Percentiles rank a stretch among this genome's conserved stretches.
phyloP scores from a whole-genome alignment of 2,888 invertebrate species.

The Phengaris alcon region DNA sequence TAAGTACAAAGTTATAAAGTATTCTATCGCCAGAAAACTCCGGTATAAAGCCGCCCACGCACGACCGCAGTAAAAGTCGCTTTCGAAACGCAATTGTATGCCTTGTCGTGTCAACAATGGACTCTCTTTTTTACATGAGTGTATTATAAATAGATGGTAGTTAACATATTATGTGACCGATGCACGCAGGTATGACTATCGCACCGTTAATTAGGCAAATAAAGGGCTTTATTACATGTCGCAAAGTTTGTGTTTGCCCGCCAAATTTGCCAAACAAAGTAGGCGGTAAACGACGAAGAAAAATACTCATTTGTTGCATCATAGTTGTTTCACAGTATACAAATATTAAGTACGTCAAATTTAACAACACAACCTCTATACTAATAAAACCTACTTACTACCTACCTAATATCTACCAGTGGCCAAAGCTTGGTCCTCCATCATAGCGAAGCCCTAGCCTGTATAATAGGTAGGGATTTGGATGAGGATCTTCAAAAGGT shows the following conservation, averaged over 20 bases:
- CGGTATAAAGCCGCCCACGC: constrained; percentile 65
- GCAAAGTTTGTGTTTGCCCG: constrained; percentile 7
- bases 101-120: constrained; percentile 58
- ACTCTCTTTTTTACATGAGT: constrained; percentile 39
- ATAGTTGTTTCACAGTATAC: background rate
- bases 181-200: constrained; percentile 21
- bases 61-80: constrained; percentile 57
- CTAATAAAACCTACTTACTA: background rate
- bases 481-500: too few relatives aligned
- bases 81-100: constrained; percentile 66
- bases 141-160: constrained; percentile 31
- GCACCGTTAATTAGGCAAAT: constrained; percentile 25
- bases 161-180: constrained; percentile 27
- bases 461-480: too few relatives aligned
- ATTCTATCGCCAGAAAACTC: constrained; percentile 51
- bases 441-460: too few relatives aligned
- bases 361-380: background rate
- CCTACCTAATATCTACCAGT: background rate
- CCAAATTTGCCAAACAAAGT: constrained; percentile 4
- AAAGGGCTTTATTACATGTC: constrained; percentile 19
- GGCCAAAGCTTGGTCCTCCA: too few relatives aligned
- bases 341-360: background rate
- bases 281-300: background rate
- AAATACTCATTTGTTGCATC: background rate
- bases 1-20: constrained; percentile 54